Evolutionary conservation across 2,888 invertebrate species (phyloP), one percentile per base, ranked within the genome.

Genomic region (Catocala nupta): DNA sequence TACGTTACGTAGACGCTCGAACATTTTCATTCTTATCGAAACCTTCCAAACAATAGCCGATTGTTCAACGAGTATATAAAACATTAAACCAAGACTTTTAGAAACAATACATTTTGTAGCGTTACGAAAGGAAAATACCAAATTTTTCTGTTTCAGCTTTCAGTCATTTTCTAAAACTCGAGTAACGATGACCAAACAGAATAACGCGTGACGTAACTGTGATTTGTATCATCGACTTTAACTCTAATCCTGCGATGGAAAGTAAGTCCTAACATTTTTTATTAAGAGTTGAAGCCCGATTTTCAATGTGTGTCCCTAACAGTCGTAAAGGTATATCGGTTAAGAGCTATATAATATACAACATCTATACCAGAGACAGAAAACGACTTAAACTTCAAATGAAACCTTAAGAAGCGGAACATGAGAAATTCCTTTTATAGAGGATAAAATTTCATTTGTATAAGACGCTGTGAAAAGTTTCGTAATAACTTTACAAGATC

Each of bases 1-100:
- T 63, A 63, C 43, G 54, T 76, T 66, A 77, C 75, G 55, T 70
- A 12, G 64, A 33, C 25, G 42, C 39, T 33, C n/a, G 51, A 49
- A 33, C 59, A 25, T 70, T 71, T 80, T 73, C 39, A 45, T 13
- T 49, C 76, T 90, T 90, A 90, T 90, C 91, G 63, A 61, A 62
- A 25, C n/a, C 44, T 50, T 55, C n/a, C 55, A 69, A 88, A 92
- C 92, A 92, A 92, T 91, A 64, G 85, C n/a, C 83, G 72, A 91
- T 92, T 92, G 92, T 92, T 68, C 59, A 54, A 59, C 58, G 65
- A 86, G 89, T 90, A 87, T 91, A 90, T 90, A 91, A 90, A 92
- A 90, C 90, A 82, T 77, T 71, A 36, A 10, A 52, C 51, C 59
- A 16, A 42, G 11, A 70, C 75, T 76, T 75, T 68, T 53, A 53